phyloP scores from a whole-genome alignment of 2,888 invertebrate species.

The Drosophila emarginata region DNA sequence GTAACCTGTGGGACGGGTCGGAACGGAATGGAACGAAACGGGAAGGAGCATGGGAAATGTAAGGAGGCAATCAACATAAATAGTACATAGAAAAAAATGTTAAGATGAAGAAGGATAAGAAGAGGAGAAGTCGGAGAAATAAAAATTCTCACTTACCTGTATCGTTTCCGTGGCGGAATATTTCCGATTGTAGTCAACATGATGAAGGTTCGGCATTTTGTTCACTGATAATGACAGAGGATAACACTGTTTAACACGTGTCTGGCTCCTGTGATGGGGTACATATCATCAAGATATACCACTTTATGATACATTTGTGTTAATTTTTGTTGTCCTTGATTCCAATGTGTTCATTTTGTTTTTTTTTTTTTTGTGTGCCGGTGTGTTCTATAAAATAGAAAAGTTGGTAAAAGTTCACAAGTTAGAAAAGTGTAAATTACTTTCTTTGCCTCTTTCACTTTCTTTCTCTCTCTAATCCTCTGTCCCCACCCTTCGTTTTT shows the following conservation, averaged over 20 bases:
- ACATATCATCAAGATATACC: constrained; percentile 62
- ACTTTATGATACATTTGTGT: constrained; percentile 74
- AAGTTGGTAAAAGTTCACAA: constrained; percentile 35
- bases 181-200: constrained; percentile 82
- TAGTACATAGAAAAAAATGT: background rate
- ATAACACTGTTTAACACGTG: constrained; percentile 71
- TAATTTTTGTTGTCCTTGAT: constrained; percentile 60
- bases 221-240: constrained; percentile 56
- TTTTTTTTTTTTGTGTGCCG: constrained; percentile 33
- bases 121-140: background rate
- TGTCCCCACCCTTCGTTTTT: constrained; percentile 15
- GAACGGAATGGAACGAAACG: too few relatives aligned
- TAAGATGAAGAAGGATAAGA: background rate
- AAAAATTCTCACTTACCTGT: constrained; percentile 79
- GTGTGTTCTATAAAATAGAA: constrained; percentile 21
- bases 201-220: constrained; percentile 81
- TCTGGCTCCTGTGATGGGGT: constrained; percentile 46
- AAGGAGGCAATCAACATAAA: constrained; percentile 17
- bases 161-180: constrained; percentile 83
- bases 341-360: constrained; percentile 55
- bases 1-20: constrained; percentile 13
- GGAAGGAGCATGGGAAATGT: background rate
- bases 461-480: constrained; percentile 9
- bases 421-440: constrained; percentile 70
- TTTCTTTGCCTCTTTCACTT: constrained; percentile 34